Base-by-base conservation (phyloP, 2,113 vertebrate species). In the Aldabrachelys gigantea region DNA sequence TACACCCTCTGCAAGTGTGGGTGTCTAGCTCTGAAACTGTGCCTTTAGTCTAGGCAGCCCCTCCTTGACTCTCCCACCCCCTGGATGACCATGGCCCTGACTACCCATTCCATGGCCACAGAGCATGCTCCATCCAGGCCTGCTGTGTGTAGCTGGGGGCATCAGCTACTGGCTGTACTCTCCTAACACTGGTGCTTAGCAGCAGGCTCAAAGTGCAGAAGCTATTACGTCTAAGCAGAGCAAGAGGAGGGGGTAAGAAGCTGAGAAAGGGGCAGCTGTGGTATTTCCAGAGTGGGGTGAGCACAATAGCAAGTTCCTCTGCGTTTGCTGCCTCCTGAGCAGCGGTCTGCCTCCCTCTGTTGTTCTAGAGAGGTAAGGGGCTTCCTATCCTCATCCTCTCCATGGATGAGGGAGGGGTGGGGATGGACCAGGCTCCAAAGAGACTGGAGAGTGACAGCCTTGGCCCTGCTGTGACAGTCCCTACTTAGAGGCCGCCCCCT, bases 211-310 rank as follows among this genome's bases (percentile, higher is more conserved):
- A 13, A 8, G 83, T 83, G 10, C 53, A 5, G 82, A 21, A 79
- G 62, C 59, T n/a, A 8, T 44, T 76, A 76, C 41, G 72, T 25
- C 72, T 44, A 44, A 76, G 27, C 17, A 44, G 72, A 76, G 72
- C 72, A 8, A 13, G 41, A 80, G 80, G 47, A n/a, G 0, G 0
- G 81, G 59, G 9, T 24, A 78, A 69, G 24, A 72, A 87, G 27
- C 80, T 0, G 0, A 87, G 85, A 69, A 38, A 3, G 6, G 41
- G 79, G 6, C 31, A n/a, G 84, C 41, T 3, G 2, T 38, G 41
- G 2, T 56, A 0, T 9, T 85, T 72, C 41, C 12, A 44, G 4
- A 2, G 41, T 93, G 85, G 53, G 59, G 81, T 86, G 41, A 38
- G 87, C 49, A 53, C 88, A 83, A 89, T 50, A 47, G 44, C 87